Evolutionary conservation across 2,888 invertebrate genomes (phyloP).

Genomic region (Rotaria sp.): DNA sequence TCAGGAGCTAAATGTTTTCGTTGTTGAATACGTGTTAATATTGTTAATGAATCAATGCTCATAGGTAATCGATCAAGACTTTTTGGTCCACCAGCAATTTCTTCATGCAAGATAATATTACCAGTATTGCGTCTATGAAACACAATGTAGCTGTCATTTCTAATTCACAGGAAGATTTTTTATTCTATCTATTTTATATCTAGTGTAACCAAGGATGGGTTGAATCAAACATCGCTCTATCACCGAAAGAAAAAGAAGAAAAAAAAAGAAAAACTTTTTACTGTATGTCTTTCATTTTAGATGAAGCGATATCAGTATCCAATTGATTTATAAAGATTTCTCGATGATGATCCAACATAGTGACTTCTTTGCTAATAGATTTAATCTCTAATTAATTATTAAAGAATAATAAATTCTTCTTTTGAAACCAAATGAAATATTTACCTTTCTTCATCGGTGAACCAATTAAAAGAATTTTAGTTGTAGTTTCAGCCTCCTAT

Average conservation of each 20-base stretch:
- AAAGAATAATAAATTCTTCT: not conserved
- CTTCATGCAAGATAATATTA: not conserved
- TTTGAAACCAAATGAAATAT: not conserved
- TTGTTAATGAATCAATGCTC: constrained; percentile 11
- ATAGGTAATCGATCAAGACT: not conserved
- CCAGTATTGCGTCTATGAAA: not conserved
- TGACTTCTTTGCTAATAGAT: not conserved
- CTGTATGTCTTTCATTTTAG: not conserved
- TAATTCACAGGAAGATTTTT: too few species aligned
- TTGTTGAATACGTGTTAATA: not conserved
- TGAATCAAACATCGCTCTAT: too few species aligned
- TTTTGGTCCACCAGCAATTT: not conserved
- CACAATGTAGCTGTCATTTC: too few species aligned
- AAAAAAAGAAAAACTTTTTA: not conserved
- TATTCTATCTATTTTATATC: too few species aligned
- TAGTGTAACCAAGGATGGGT: too few species aligned
- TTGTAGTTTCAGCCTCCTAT: not conserved
- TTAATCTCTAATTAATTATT: not conserved
- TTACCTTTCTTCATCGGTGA: not conserved
- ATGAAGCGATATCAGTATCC: not conserved
- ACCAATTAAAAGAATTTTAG: not conserved
- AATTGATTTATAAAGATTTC: not conserved
- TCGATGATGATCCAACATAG: not conserved
- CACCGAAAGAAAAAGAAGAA: not conserved
- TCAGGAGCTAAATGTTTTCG: not conserved